Base-by-base conservation (phyloP, 2,888 invertebrate genomes). In the Julus scanicus region DNA sequence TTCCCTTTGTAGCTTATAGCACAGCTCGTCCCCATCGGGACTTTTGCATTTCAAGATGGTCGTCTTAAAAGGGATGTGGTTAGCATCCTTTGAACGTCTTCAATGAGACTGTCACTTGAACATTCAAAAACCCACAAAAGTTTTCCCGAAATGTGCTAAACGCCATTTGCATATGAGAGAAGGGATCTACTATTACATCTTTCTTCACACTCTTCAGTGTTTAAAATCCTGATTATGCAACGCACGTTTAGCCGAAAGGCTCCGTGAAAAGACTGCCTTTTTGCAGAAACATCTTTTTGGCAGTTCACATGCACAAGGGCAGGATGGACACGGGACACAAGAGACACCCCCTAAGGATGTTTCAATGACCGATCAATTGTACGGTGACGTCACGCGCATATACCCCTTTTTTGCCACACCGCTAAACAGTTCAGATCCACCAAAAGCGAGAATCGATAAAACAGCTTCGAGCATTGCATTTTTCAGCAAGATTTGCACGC, bases 21-120 rank as follows among this genome's bases (percentile, higher is more conserved):
- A n/a, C 71, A 71, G 71, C 29, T 71, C 71, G 71, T 71, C 71
- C 71, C 11, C 71, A 71, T 71, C 71, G 29, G 2, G 20, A 71
- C 29, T 71, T 71, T 63, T 71, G 20, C 71, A 71, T n/a, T 71
- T 71, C 71, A 71, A 71, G 71, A 71, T 71, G 71, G 71, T 71
- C 71, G 71, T 71, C 71, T 71, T 71, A 71, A 71, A 71, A 71
- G 71, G 71, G 71, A 71, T 71, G 71, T 71, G 71, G 71, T 71
- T 71, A 71, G 71, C 71, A 71, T 71, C 71, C 71, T 71, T 71
- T 71, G 71, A 71, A 71, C 71, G 8, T n/a, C 11, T 20, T 71
- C 29, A 71, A 71, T 71, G 29, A 29, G 71, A 71, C 71, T 71
- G 71, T 71, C 71, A 71, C 71, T 71, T 71, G 71, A 71, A 71